phyloP scores from a whole-genome alignment of 2,113 vertebrate species.

The Phalacrocorax brasilianus region DNA sequence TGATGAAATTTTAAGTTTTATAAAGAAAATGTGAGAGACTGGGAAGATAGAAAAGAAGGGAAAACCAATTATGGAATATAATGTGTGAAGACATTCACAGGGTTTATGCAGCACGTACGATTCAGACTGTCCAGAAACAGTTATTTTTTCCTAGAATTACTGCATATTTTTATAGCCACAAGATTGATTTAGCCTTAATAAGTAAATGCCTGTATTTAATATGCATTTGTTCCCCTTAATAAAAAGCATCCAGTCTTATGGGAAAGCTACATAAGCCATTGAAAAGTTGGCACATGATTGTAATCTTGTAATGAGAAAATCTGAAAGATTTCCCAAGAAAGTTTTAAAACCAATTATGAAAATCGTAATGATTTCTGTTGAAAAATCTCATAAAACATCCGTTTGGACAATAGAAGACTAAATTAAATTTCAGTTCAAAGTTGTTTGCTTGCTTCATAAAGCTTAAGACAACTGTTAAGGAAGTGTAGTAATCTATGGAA shows the following conservation, averaged over 20 bases:
- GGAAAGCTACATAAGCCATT: neutral
- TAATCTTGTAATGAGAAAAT: neutral
- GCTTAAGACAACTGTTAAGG: neutral
- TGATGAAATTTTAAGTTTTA: neutral
- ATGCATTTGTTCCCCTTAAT: neutral
- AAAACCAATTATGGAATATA: neutral
- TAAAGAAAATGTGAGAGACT: neutral
- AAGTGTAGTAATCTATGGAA: neutral
- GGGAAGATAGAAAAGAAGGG: neutral
- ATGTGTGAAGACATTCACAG: neutral
- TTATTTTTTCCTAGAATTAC: neutral
- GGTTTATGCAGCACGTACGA: neutral
- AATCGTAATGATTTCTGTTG: neutral
- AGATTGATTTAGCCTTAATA: neutral
- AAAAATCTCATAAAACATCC: neutral
- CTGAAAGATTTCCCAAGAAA: neutral
- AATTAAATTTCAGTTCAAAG: neutral
- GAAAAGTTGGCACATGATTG: neutral
- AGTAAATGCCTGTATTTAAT: neutral
- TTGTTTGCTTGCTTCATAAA: neutral
- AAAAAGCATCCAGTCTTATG: neutral
- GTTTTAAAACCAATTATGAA: neutral
- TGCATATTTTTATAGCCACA: neutral
- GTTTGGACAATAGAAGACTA: neutral
- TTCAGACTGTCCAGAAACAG: neutral